Base-by-base conservation (phyloP, 2,888 invertebrate species). In the Norana najaformis region DNA sequence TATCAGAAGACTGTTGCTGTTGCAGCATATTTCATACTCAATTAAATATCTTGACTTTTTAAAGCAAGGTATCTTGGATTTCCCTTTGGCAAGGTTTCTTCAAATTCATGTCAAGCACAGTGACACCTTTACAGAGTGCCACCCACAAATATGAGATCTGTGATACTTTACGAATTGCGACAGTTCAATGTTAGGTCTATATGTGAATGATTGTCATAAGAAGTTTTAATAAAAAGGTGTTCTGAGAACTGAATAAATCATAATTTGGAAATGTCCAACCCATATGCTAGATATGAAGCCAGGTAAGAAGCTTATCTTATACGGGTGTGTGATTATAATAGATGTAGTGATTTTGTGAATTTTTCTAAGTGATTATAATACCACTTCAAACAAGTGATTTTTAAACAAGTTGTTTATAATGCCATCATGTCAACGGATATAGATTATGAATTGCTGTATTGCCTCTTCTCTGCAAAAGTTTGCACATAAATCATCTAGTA, bases 251-350 rank as follows among this genome's bases (percentile, higher is more conserved):
- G 11, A n/a, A 11, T 69, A 69, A 69, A 11, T 8, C 69, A n/a
- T 69, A 1, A n/a, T 69, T 69, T n/a, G 69, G 69, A 30, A 69
- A 69, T 69, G 69, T 69, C 69, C 30, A 69, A 69, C 69, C 69
- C 69, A n/a, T 69, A 16, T 69, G 69, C 69, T 69, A 69, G 69
- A 69, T 69, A n/a, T n/a, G 69, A 69, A 69, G 30, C 69, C 69
- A 69, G 69, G 69, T 69, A 69, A 69, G 69, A 69, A n/a, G 69
- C n/a, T 69, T 30, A n/a, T 69, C 69, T 69, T n/a, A 69, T 69
- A 11, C n/a, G 30, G 69, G 30, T n/a, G 30, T 69, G 69, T 30
- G 69, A 69, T 69, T 69, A n/a, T 41, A 18, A 41, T 1, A 41
- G 1, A 41, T 69, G 69, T 69, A 8, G 30, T n/a, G 0, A 69